phyloP scores from a whole-genome alignment of 2,113 vertebrate genomes.

The Alouatta palliata region DNA sequence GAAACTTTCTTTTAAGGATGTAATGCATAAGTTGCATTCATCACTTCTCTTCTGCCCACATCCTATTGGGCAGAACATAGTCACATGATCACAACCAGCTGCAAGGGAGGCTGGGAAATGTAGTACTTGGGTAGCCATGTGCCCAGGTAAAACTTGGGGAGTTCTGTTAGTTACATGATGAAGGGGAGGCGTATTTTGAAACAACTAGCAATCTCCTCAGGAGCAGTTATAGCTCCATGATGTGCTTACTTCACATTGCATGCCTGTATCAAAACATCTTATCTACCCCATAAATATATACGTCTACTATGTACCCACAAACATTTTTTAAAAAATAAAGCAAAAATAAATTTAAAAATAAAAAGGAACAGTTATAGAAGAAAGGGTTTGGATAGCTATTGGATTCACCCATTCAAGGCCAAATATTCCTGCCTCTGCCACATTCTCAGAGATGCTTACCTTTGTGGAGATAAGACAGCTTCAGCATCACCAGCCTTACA shows the following conservation, averaged over 20 bases:
- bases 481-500: not conserved
- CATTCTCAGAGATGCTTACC: not conserved
- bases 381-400: not conserved
- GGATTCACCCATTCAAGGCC: not conserved
- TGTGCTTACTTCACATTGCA: too few relatives aligned
- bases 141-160: not conserved
- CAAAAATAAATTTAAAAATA: too few relatives aligned
- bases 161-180: not conserved
- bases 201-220: not conserved
- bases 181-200: not conserved
- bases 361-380: not conserved
- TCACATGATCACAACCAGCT: not conserved
- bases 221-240: not conserved
- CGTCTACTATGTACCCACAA: too few relatives aligned
- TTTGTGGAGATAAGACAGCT: not conserved
- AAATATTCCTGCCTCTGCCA: not conserved
- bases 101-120: not conserved
- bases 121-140: not conserved
- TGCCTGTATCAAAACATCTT: too few relatives aligned
- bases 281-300: too few relatives aligned
- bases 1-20: not conserved
- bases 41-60: not conserved
- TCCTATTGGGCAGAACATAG: not conserved
- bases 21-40: not conserved
- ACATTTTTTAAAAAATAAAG: too few relatives aligned